Base-by-base conservation (phyloP, 64 coral and sea anemone genomes). In the Porites lutea region DNA sequence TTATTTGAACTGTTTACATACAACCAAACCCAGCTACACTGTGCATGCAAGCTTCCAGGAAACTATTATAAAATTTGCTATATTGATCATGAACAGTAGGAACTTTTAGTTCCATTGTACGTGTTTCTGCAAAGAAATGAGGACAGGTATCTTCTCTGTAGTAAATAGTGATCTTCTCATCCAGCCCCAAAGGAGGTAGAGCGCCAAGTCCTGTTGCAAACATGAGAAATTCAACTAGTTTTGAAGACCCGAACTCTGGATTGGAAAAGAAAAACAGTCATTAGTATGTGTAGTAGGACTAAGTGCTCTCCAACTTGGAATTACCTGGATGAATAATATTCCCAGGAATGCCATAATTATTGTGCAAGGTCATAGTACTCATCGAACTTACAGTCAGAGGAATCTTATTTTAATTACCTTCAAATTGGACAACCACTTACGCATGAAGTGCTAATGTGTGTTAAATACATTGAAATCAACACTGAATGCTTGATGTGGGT, bases 11-110 rank as follows among this genome's bases (percentile, higher is more conserved):
- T 85, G 82, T 70, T 78, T 78, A 49, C 18, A 58, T 27, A 47
- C 75, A 78, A 78, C 53, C 48, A 27, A 78, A 78, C 45, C 75
- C 75, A 18, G 48, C 75, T 78, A 27, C 75, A 78, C 47, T 78
- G 53, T 78, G 75, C 75, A 78, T 47, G 75, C 75, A 78, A 78
- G 75, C 75, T 78, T 78, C 75, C 45, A 78, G 75, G 19, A 78
- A 78, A 27, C 75, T 78, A 47, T 18, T n/a, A 78, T 78, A 78
- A 14, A 78, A 78, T 78, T 78, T 50, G 53, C 75, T 58, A 47
- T 78, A 78, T 52, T 78, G 75, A 43, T 52, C 75, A 78, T 78
- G 75, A 22, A 78, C 75, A 78, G 44, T 78, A 52, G 75, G 75
- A 78, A 78, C 75, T 78, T 78, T 78, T 50, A 78, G 75, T 50